phyloP scores from a whole-genome alignment of 1,140 invertebrate genomes.

The Atta cephalotes region DNA sequence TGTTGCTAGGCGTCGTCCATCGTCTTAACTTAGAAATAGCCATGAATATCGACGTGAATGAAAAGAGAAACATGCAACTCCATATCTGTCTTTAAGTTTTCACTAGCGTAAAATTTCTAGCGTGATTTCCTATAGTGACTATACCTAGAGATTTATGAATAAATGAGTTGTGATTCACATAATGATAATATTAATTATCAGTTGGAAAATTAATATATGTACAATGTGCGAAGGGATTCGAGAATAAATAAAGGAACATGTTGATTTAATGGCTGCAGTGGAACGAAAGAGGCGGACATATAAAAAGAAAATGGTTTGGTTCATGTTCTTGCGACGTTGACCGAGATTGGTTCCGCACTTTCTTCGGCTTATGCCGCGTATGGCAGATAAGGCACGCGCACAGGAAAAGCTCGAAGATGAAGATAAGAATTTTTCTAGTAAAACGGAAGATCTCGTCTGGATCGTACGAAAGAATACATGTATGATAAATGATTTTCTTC shows the following conservation, averaged over 20 bases:
- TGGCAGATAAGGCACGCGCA: constrained; percentile 60
- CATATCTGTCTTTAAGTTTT: constrained; percentile 31
- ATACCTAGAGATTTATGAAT: neutral
- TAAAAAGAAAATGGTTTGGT: constrained; percentile 55
- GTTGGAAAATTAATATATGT: constrained; percentile 9
- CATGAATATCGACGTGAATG: neutral
- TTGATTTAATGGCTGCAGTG: constrained; percentile 50
- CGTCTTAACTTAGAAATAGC: constrained; percentile 17
- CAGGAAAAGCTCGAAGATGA: constrained; percentile 41
- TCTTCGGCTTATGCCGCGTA: constrained; percentile 53
- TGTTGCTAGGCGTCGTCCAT: neutral
- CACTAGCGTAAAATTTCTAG: neutral
- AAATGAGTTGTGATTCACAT: neutral
- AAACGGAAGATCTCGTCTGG: constrained; percentile 30
- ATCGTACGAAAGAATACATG: constrained; percentile 40
- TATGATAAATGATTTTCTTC: constrained; percentile 60
- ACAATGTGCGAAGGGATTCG: neutral
- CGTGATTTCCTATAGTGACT: neutral
- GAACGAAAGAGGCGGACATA: constrained; percentile 49
- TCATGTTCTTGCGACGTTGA: constrained; percentile 60
- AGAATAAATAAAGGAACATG: constrained; percentile 41
- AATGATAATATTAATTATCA: constrained; percentile 29
- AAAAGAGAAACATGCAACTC: constrained; percentile 13
- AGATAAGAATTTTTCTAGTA: constrained; percentile 65
- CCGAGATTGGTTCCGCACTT: constrained; percentile 59